Conservation (phyloP, 2,113 vertebrate genomes). For the Piprites chloris region DNA sequence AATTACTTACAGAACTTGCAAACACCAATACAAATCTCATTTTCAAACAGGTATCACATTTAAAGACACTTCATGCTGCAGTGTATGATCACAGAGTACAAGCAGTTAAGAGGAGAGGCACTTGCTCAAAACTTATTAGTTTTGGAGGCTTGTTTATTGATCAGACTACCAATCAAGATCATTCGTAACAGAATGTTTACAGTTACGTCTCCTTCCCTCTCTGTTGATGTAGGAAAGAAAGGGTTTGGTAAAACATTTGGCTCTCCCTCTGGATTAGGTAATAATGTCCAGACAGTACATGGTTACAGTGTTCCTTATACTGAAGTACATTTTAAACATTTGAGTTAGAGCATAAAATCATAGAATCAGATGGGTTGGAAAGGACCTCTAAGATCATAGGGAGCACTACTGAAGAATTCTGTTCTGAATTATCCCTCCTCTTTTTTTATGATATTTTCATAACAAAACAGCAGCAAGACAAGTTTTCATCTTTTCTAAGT, state of each 20-base stretch:
- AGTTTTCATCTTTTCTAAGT: not conserved
- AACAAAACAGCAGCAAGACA: not conserved
- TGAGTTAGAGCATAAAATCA: too few species aligned
- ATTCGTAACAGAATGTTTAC: not conserved
- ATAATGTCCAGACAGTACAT: not conserved
- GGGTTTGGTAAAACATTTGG: not conserved
- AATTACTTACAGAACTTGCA: not conserved
- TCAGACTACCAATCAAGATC: not conserved
- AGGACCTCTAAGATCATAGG: too few species aligned
- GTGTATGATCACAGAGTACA: not conserved
- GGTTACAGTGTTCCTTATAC: not conserved
- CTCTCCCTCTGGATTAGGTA: not conserved
- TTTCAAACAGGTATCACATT: not conserved
- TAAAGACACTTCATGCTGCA: not conserved
- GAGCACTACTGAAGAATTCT: not conserved
- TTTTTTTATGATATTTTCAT: not conserved
- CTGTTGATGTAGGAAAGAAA: not conserved
- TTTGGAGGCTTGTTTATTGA: not conserved
- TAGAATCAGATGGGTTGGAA: too few species aligned
- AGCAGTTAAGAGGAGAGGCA: not conserved
- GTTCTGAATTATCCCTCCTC: not conserved
- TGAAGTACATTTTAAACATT: not conserved
- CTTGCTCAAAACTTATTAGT: not conserved
- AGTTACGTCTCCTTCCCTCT: not conserved
- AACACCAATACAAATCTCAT: not conserved